Conservation (phyloP, 2,888 invertebrate genomes). For the Synergus gifuensis region DNA sequence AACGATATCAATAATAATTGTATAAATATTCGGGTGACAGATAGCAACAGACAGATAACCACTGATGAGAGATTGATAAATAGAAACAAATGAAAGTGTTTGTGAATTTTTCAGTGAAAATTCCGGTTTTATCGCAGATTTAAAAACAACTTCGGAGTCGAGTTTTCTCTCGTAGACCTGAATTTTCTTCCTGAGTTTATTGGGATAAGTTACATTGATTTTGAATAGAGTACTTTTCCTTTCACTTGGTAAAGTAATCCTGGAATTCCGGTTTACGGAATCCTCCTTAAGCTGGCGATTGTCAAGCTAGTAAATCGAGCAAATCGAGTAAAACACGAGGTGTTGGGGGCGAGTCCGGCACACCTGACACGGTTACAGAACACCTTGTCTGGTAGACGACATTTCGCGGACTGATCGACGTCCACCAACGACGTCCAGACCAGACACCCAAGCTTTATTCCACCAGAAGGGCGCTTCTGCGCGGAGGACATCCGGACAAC, state of each 20-base stretch:
- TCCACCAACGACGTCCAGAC: slow-evolving; percentile 43
- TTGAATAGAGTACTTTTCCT: not conserved
- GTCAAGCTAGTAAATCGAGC: not conserved
- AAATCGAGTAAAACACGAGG: not conserved
- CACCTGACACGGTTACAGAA: slow-evolving; percentile 25
- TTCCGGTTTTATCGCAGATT: not conserved
- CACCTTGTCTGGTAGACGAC: slow-evolving; percentile 50
- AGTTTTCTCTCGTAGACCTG: not conserved
- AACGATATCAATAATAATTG: not conserved
- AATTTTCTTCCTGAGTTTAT: not conserved
- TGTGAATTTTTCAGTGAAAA: not conserved
- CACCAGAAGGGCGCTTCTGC: slow-evolving; percentile 52
- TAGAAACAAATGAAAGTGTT: not conserved
- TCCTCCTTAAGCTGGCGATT: not conserved
- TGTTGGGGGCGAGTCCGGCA: slow-evolving; percentile 27
- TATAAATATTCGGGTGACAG: not conserved
- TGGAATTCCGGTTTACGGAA: not conserved
- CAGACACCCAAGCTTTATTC: slow-evolving; percentile 15
- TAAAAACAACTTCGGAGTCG: not conserved
- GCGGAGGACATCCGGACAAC: slow-evolving; percentile 54
- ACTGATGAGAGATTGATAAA: not conserved
- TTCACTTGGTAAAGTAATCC: not conserved
- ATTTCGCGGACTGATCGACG: slow-evolving; percentile 61
- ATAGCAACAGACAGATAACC: not conserved
- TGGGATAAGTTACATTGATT: not conserved